These are phyloP conservation scores for Lipophrys pholis DNA, from an alignment of 2,113 vertebrate genomes.

Conservation along the genomic window DNA sequence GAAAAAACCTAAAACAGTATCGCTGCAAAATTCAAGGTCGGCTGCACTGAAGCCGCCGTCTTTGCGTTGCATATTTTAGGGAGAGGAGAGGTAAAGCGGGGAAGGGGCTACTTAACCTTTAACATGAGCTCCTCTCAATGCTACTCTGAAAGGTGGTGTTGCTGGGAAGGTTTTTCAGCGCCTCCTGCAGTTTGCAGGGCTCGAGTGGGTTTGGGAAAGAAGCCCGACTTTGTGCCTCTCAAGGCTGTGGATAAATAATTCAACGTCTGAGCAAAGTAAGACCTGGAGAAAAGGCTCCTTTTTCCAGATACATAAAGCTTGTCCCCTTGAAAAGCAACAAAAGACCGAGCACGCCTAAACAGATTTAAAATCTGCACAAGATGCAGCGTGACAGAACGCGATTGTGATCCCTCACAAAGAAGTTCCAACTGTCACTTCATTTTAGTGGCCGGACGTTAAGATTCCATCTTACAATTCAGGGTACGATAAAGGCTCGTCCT, in stretches of 20 bases:
- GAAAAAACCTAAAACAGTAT: neutral
- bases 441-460: neutral
- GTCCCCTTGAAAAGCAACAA: constrained; percentile 14
- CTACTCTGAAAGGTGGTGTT: constrained; percentile 53
- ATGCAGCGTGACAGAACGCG: neutral
- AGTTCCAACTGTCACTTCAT: neutral
- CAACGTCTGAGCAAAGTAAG: constrained; percentile 43
- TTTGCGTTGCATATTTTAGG: constrained; percentile 1
- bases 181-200: constrained; percentile 16
- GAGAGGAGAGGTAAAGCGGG: neutral
- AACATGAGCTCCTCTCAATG: constrained; percentile 13
- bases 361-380: neutral
- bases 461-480: too few relatives aligned
- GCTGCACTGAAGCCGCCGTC: neutral
- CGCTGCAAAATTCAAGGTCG: constrained; percentile 7
- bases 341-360: neutral
- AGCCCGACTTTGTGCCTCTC: constrained; percentile 43
- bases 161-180: constrained; percentile 50
- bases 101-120: constrained; percentile 20
- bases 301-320: constrained; percentile 14
- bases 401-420: neutral
- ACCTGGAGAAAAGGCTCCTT: constrained; percentile 30
- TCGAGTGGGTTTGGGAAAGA: constrained; percentile 33
- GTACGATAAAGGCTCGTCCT: neutral
- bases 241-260: constrained; percentile 68